These are phyloP conservation scores for Fragum whitleyi DNA, from an alignment of 2,888 invertebrate species.

Conservation along the genomic window DNA sequence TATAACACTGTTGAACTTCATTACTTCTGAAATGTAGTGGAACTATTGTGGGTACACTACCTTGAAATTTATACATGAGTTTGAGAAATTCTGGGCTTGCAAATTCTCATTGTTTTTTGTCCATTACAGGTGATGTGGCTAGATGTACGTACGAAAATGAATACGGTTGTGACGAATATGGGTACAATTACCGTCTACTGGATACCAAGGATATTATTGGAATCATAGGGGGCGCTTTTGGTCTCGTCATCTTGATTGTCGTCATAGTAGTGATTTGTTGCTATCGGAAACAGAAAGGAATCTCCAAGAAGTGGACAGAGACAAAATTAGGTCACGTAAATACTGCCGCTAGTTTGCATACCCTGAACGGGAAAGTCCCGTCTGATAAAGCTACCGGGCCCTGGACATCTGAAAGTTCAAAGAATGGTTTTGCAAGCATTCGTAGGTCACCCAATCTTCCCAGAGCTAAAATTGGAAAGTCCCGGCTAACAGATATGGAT, in stretches of 20 bases:
- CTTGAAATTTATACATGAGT: no score
- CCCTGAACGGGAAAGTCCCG: conserved; percentile 55
- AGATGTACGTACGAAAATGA: conserved; percentile 65
- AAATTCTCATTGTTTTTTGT: no score
- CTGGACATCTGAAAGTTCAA: conserved; percentile 66
- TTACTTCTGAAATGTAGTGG: no score
- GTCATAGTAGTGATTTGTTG: conserved; percentile 67
- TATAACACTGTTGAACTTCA: no score
- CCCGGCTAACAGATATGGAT: conserved; percentile 41
- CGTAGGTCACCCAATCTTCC: conserved; percentile 66
- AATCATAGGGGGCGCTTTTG: conserved; percentile 68
- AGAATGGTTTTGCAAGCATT: conserved; percentile 63
- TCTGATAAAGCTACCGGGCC: conserved; percentile 24
- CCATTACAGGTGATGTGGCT: conserved; percentile 57
- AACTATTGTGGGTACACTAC: no score
- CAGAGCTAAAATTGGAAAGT: conserved; percentile 55
- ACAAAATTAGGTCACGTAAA: conserved; percentile 68
- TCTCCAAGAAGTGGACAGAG: conserved; percentile 67
- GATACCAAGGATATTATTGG: conserved; percentile 68
- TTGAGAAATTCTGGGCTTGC: no score
- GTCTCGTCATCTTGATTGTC: conserved; percentile 64
- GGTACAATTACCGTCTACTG: conserved; percentile 63
- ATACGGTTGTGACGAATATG: conserved; percentile 67
- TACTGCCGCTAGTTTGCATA: conserved; percentile 64
- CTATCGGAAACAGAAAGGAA: conserved; percentile 67